Percentiles rank a stretch among this genome's conserved stretches.
Conservation (phyloP, 2,888 invertebrate species). For the Dexiosoma caninum region DNA sequence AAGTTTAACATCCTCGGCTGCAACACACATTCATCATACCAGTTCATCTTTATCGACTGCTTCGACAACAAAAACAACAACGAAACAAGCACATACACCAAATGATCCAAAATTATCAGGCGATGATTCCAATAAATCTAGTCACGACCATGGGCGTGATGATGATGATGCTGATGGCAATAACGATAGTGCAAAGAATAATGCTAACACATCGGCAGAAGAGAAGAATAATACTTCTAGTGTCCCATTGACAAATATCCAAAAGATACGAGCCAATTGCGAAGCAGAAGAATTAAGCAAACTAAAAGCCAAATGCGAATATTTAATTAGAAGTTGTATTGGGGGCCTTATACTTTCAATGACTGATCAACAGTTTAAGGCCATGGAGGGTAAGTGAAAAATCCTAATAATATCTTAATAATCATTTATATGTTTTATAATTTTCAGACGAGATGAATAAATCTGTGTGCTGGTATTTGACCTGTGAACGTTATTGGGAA, state of each 20-base stretch:
- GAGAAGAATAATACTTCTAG: slow-evolving; percentile 47
- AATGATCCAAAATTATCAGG: slow-evolving; percentile 10
- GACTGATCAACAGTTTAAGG: slow-evolving; percentile 89
- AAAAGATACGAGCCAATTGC: slow-evolving; percentile 87
- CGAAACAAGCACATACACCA: slow-evolving; percentile 21
- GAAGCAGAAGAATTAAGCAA: slow-evolving; percentile 88
- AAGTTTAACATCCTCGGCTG: slow-evolving; percentile 51
- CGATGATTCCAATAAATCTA: slow-evolving; percentile 8
- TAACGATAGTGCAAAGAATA: slow-evolving; percentile 5
- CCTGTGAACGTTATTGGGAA: slow-evolving; percentile 95
- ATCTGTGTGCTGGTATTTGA: slow-evolving; percentile 94
- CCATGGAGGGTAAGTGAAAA: slow-evolving; percentile 86
- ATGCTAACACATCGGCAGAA: slow-evolving; percentile 43
- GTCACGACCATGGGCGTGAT: background rate
- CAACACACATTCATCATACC: slow-evolving; percentile 48
- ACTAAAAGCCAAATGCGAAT: slow-evolving; percentile 84
- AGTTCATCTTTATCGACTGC: slow-evolving; percentile 21
- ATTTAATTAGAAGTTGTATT: slow-evolving; percentile 89
- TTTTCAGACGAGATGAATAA: slow-evolving; percentile 89
- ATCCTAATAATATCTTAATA: background rate
- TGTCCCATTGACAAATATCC: slow-evolving; percentile 76
- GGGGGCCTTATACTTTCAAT: slow-evolving; percentile 88
- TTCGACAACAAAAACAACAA: slow-evolving; percentile 34
- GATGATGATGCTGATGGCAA: background rate
- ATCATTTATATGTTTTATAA: no score